Percentiles rank a stretch among this genome's conserved stretches.
Evolutionary conservation across 2,888 invertebrate genomes (phyloP).

Genomic region (Lydus trimaculatus): DNA sequence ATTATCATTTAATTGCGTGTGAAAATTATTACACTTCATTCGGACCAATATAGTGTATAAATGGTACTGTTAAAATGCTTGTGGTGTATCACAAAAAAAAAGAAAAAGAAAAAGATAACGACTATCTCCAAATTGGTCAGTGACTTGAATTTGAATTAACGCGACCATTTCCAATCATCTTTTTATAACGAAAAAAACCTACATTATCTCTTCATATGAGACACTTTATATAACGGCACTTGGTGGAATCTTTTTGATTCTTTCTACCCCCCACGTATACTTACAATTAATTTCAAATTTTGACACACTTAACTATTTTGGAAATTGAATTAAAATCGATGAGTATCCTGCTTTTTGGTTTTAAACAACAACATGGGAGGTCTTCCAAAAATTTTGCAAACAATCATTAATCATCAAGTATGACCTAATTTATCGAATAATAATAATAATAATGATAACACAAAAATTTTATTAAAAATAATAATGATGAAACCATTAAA

Average conservation of each 20-base stretch:
- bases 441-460: not conserved
- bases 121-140: not conserved
- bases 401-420: not conserved
- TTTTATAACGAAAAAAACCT: no score
- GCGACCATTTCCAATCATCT: not conserved
- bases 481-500: slow-evolving; percentile 3
- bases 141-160: not conserved
- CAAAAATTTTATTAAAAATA: not conserved
- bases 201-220: not conserved
- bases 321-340: not conserved
- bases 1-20: not conserved
- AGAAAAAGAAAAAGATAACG: not conserved
- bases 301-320: not conserved
- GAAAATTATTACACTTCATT: not conserved
- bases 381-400: not conserved
- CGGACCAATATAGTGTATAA: not conserved
- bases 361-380: not conserved
- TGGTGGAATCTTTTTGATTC: not conserved
- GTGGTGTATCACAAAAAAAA: not conserved
- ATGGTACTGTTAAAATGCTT: not conserved
- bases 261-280: not conserved
- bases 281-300: not conserved
- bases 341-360: not conserved
- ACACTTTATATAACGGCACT: slow-evolving; percentile 2
- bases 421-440: not conserved